Percentiles rank a stretch among this genome's conserved stretches.
Evolutionary conservation across 2,888 invertebrate genomes (phyloP).

Genomic region (Nasonovia ribisnigri): DNA sequence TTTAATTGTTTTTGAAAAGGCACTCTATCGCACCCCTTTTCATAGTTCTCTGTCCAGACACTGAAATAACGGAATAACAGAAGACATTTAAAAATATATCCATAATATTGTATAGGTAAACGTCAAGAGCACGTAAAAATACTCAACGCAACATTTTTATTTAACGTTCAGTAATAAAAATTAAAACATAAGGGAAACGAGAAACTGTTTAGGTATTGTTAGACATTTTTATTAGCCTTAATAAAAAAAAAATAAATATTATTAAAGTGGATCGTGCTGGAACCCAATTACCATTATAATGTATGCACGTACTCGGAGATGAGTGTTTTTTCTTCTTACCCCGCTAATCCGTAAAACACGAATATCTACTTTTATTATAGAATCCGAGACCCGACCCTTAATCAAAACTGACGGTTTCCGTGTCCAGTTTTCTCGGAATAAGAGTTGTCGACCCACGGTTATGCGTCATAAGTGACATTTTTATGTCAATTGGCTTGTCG

Average conservation of each 20-base stretch:
- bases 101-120: background rate
- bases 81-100: background rate
- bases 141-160: background rate
- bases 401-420: conserved; percentile 1
- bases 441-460: background rate
- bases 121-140: background rate
- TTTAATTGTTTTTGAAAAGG: conserved; percentile 52
- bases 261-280: background rate
- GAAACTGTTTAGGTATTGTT: background rate
- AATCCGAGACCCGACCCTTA: background rate
- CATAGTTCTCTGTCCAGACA: background rate
- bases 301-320: background rate
- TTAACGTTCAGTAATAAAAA: background rate
- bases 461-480: background rate
- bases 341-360: background rate
- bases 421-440: background rate
- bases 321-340: background rate
- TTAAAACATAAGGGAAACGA: background rate
- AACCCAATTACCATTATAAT: background rate
- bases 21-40: background rate
- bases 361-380: background rate
- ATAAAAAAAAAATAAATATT: background rate
- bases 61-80: background rate
- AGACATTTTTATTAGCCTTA: background rate
- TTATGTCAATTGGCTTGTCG: background rate